These are phyloP conservation scores for Hormiphora californensis DNA, from an alignment of 37 sponge, comb jelly and placozoan genomes.

Conservation along the genomic window DNA sequence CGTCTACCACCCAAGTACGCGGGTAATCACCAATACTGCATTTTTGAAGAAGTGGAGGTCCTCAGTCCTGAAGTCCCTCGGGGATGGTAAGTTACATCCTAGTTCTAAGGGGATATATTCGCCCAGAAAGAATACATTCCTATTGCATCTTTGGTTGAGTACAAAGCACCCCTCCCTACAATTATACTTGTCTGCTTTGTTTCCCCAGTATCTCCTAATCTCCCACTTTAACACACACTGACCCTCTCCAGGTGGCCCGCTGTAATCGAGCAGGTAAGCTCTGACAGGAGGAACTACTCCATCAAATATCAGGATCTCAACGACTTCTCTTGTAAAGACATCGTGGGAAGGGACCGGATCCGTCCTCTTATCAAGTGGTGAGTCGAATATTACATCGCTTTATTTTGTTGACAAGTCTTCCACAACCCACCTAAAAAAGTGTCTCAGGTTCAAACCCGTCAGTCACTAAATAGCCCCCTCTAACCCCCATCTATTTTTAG, in stretches of 20 bases:
- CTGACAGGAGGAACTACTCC: slow-evolving; percentile 22
- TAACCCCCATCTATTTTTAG: not conserved
- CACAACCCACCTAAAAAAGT: too few species aligned
- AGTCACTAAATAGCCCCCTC: not conserved
- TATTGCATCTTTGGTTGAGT: too few species aligned
- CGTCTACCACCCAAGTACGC: slow-evolving; percentile 1
- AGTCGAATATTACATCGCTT: not conserved
- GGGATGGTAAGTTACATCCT: too few species aligned
- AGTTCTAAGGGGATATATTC: too few species aligned
- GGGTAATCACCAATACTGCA: not conserved
- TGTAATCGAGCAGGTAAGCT: not conserved
- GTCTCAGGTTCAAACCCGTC: not conserved
- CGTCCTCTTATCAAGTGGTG: slow-evolving; percentile 15
- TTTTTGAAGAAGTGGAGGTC: slow-evolving; percentile 34
- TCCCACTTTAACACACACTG: too few species aligned
- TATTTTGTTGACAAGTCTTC: not conserved
- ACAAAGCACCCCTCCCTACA: too few species aligned
- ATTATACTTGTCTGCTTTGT: too few species aligned
- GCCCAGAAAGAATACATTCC: too few species aligned
- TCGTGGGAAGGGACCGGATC: slow-evolving; percentile 35
- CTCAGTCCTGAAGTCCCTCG: not conserved
- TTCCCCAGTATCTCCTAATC: too few species aligned
- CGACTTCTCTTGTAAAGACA: not conserved
- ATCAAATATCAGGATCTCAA: not conserved
- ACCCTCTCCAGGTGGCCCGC: too few species aligned